Evolutionary conservation across 2,888 invertebrate species (phyloP), one percentile per base, ranked within the genome.

Genomic region (Ferdinandea cuprea): DNA sequence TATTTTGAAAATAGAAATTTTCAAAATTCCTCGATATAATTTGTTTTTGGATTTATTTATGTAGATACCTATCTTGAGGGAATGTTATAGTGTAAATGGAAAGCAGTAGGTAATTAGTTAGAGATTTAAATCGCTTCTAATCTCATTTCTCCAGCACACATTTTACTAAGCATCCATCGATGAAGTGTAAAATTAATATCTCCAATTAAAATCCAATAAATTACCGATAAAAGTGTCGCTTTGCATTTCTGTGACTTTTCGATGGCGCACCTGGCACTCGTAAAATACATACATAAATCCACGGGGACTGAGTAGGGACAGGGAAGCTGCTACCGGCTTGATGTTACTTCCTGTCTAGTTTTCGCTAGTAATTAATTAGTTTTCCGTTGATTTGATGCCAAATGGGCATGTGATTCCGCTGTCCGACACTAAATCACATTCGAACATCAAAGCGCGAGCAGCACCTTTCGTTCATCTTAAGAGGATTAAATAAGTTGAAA

Each of bases 311-410:
- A 3, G 21, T n/a, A 46, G 13, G 30, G 8, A 13, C 35, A 32
- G 19, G n/a, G 21, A 19, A 35, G 30, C 32, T 48, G 25, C 9
- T 8, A 19, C 35, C n/a, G 9, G 11, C 21, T 48, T 28, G 63
- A 40, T 25, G 37, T 30, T 71, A 81, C 77, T 83, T 83, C 72
- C 73, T 68, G 83, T 13, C 50, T 66, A 13, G 37, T 58, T 69
- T 72, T 83, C 48, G 72, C 66, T 56, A 19, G 63, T 52, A 73
- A 73, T 83, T 72, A 83, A 83, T 83, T 73, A 78, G 83, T 73
- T 63, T 78, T 72, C 61, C 68, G 83, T 78, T 78, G 83, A 83
- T 83, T 83, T 83, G 83, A 63, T 77, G 83, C 78, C 83, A 83
- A 78, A 61, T 68, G 83, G 66, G 72, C 78, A 83, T 78, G 61